Conservation (phyloP, 1,140 invertebrate species). For the Lepeophtheirus salmonis region DNA sequence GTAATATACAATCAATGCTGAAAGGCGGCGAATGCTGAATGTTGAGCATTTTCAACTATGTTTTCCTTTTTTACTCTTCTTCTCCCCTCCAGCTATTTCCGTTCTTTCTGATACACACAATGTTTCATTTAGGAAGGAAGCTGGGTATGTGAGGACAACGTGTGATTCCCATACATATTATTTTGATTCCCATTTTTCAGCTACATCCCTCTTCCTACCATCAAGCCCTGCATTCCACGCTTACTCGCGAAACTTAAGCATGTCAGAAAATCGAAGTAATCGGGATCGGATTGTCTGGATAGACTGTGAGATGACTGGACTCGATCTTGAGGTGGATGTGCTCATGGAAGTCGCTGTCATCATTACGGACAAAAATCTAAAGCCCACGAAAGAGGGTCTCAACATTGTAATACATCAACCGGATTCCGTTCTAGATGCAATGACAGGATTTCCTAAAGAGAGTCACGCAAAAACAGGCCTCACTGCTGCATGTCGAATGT, state of each 20-base stretch:
- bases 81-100: too few relatives aligned
- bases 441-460: slow-evolving; percentile 60
- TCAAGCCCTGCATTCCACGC: too few relatives aligned
- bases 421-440: slow-evolving; percentile 45
- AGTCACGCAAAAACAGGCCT: slow-evolving; percentile 62
- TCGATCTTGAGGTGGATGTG: slow-evolving; percentile 51
- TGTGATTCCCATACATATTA: too few relatives aligned
- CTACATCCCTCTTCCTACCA: too few relatives aligned
- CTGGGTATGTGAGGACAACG: too few relatives aligned
- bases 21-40: too few relatives aligned
- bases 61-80: too few relatives aligned
- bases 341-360: slow-evolving; percentile 75
- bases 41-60: too few relatives aligned
- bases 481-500: slow-evolving; percentile 43
- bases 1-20: too few relatives aligned
- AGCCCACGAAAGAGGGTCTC: slow-evolving; percentile 53
- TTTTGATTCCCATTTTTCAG: too few relatives aligned
- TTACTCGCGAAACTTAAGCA: not conserved
- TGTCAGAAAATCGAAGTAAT: not conserved
- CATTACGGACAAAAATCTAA: slow-evolving; percentile 59
- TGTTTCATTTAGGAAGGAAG: too few relatives aligned
- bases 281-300: slow-evolving; percentile 20
- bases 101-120: too few relatives aligned
- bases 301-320: slow-evolving; percentile 42
- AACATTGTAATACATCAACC: slow-evolving; percentile 62